A percentile compares a stretch with the other conserved stretches of the same genome.
Evolutionary conservation across 1,140 invertebrate species (phyloP).

Genomic region (Drosophila bocqueti): DNA sequence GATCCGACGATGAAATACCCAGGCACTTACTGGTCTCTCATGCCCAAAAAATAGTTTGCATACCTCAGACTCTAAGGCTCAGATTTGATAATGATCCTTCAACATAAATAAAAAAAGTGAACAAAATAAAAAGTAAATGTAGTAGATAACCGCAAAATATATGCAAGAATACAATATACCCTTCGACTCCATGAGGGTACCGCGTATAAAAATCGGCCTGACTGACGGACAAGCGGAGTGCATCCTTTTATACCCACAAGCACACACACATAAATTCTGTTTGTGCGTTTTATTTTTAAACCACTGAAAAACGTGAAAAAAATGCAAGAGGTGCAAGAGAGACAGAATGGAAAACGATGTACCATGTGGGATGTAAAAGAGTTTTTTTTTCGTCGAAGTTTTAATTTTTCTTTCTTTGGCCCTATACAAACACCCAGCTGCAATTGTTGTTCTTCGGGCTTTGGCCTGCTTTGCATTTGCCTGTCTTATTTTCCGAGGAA

Average conservation of each 20-base stretch:
- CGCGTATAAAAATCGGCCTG: slow-evolving; percentile 14
- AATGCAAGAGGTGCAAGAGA: slow-evolving; percentile 21
- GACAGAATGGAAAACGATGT: slow-evolving; percentile 17
- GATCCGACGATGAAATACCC: slow-evolving; percentile 20
- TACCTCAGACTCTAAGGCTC: too few relatives aligned
- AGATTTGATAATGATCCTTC: not conserved
- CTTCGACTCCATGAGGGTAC: not conserved
- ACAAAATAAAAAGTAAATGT: too few relatives aligned
- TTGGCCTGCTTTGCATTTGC: slow-evolving; percentile 31
- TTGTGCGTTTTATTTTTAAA: slow-evolving; percentile 55
- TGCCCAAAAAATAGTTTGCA: not conserved
- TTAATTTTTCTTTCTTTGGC: slow-evolving; percentile 52
- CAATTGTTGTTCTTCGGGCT: slow-evolving; percentile 49
- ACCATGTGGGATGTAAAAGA: slow-evolving; percentile 55
- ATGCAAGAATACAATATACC: slow-evolving; percentile 11
- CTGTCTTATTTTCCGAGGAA: slow-evolving; percentile 37
- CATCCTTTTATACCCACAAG: slow-evolving; percentile 53
- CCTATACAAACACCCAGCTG: slow-evolving; percentile 42
- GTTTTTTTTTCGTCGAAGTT: slow-evolving; percentile 43
- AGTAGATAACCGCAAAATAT: not conserved
- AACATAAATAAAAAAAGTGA: too few relatives aligned
- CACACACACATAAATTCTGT: slow-evolving; percentile 38
- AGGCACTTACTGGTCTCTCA: too few relatives aligned
- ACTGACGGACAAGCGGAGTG: slow-evolving; percentile 52
- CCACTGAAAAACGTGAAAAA: slow-evolving; percentile 40